Base-by-base conservation (phyloP, 1,140 invertebrate species). In the Tetranychus cinnabarinus region DNA sequence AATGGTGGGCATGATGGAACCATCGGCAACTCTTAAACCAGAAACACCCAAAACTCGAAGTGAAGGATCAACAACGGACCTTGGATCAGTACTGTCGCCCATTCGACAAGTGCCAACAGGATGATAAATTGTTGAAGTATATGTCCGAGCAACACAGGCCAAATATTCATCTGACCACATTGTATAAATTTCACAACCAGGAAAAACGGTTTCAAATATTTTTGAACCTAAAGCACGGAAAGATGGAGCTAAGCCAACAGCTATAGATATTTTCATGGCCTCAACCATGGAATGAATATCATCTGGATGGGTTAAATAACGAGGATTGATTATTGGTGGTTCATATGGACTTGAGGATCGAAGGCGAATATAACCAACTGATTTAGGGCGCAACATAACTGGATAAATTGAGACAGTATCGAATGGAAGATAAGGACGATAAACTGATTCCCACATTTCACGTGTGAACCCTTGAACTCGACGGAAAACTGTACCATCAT, bases 71-170 rank as follows among this genome's bases (percentile, higher is more conserved):
- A 90, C 86, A 0, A 91, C 86, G 0, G 86, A 82, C 5, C 78
- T 77, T 0, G 75, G 72, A 70, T 90, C 86, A 67, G n/a, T n/a
- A 76, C 78, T 6, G 23, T 47, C 46, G 12, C 88, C 87, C 86
- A 91, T 90, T 71, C 85, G 86, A 31, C 81, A 79, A 5, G 72
- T 74, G 35, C 74, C 72, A 2, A 69, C 70, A 1, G 66, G 67
- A 65, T 74, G 70, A 69, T 88, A 88, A 64, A 88, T 84, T 2
- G 86, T 89, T 81, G 86, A 84, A 1, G 83, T 81, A 56, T 86
- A 82, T 34, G 85, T 84, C 36, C 85, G 73, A 12, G 85, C 83
- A 67, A 85, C 82, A 68, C 86, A 90, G 67, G 87, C 85, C 15
- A 52, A 23, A 52, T 52, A 52, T 23, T 52, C 50, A 23, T 52